Evolutionary conservation across 2,797 vertebrate genomes (phyloP), one percentile per base, ranked within the genome.

Genomic region (Pachyuromys duprasi): DNA sequence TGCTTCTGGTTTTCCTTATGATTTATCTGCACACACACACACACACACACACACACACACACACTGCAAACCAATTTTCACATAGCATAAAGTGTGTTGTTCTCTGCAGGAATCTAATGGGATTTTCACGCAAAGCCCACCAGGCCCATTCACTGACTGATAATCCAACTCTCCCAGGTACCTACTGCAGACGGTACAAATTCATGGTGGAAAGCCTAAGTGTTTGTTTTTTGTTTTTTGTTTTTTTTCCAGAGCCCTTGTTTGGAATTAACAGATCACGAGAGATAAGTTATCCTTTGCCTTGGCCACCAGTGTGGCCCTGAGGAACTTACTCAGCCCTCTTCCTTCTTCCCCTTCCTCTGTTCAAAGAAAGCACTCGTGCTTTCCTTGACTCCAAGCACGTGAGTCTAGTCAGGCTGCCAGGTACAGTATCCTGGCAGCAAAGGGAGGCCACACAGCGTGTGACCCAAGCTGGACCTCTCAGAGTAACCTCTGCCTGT

Each of bases 21-120:
- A 87, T 69, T 36, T 20, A 80, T 65, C 42, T 17, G 22, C 7
- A 89, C 49, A 86, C 55, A 93, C 67, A 93, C 55, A 93, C 7
- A 89, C 49, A 86, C 55, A 92, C 7, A 89, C 49, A 86, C 55
- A 93, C 7, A 89, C 49, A 86, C 55, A 93, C 67, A 93, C 55
- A 80, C 55, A 36, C 62, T 57, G 24, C 42, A 81, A 96, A 88
- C 74, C 81, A 94, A 81, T 96, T 93, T 93, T 93, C 93, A 92
- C 88, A 53, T 72, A 86, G 83, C 86, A 93, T 57, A 72, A 81
- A 91, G 55, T 76, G 63, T 20, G 62, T 91, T 60, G 60, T 96
- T 96, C 93, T 93, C 93, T n/a, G 36, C 67, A 79, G 91, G 90
- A 88, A 33, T 39, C 53, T 82, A 93, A 96, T 92, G 72, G 86